Conservation (phyloP, 2,113 vertebrate species). For the Myotis brandtii region DNA sequence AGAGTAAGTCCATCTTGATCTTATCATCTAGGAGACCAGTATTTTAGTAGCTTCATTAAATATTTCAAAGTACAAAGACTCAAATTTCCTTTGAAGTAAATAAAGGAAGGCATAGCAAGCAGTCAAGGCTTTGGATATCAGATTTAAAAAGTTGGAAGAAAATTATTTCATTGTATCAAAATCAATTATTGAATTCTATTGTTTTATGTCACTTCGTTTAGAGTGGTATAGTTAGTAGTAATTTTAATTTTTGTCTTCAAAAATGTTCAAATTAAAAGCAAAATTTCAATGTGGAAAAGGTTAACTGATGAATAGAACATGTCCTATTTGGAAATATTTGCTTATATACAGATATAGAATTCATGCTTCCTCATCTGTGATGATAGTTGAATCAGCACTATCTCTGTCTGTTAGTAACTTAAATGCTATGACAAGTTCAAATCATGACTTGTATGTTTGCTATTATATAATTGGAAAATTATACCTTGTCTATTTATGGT, state of each 20-base stretch:
- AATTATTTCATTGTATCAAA: not conserved
- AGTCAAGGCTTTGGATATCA: not conserved
- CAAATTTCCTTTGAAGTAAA: not conserved
- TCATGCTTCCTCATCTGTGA: not conserved
- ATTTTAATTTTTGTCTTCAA: not conserved
- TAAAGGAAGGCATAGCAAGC: not conserved
- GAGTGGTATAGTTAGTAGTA: not conserved
- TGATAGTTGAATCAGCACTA: not conserved
- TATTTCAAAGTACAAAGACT: not conserved
- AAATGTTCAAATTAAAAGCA: not conserved
- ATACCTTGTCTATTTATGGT: not conserved
- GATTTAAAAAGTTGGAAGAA: not conserved
- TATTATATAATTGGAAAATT: not conserved
- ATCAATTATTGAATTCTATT: not conserved
- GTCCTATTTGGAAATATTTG: not conserved
- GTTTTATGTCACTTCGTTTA: not conserved
- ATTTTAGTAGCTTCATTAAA: constrained; percentile 10
- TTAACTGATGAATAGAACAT: not conserved
- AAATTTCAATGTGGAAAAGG: not conserved
- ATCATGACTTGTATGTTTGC: not conserved
- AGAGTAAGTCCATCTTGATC: not conserved
- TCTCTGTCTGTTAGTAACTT: not conserved
- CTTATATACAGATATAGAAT: not conserved
- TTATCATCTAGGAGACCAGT: not conserved
- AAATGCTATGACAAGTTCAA: not conserved